phyloP scores from a whole-genome alignment of 2,888 invertebrate genomes.

The Nemotelus pantherinus region DNA sequence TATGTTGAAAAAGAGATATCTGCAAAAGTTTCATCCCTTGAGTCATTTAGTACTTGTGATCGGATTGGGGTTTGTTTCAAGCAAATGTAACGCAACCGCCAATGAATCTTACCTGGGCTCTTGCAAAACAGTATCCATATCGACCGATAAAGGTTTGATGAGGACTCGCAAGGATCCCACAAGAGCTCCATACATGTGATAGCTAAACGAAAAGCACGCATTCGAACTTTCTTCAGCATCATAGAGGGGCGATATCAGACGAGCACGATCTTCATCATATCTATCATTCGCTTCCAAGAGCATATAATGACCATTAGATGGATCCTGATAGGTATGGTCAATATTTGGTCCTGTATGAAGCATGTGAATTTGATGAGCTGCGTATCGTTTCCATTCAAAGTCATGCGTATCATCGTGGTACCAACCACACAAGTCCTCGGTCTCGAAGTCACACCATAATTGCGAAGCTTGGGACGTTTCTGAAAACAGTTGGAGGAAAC shows the following conservation, averaged over 20 bases:
- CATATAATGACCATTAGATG: conserved; percentile 78
- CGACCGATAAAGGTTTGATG: conserved; percentile 65
- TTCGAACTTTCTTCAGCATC: conserved; percentile 64
- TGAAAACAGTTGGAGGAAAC: conserved; percentile 21
- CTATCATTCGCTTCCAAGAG: conserved; percentile 80
- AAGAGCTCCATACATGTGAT: conserved; percentile 80
- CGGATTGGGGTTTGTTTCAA: too few relatives aligned
- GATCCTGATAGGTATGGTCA: conserved; percentile 77
- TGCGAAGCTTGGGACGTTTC: conserved; percentile 47
- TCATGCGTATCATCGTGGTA: conserved; percentile 73
- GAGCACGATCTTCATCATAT: conserved; percentile 73
- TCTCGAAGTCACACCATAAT: conserved; percentile 61
- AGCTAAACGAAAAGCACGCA: conserved; percentile 74
- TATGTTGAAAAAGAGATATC: conserved; percentile 69
- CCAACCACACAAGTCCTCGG: conserved; percentile 80
- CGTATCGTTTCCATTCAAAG: conserved; percentile 75
- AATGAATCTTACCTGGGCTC: conserved; percentile 43
- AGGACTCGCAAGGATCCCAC: conserved; percentile 69
- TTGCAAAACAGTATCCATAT: conserved; percentile 53
- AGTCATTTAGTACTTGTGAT: background rate
- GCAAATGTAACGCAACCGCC: too few relatives aligned
- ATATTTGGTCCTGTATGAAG: conserved; percentile 74
- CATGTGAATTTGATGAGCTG: conserved; percentile 45
- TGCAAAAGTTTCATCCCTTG: conserved; percentile 43
- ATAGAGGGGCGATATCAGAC: conserved; percentile 79